These are phyloP conservation scores for Hirtodrosophila trivittata DNA, from an alignment of 2,888 invertebrate genomes.

Conservation along the genomic window DNA sequence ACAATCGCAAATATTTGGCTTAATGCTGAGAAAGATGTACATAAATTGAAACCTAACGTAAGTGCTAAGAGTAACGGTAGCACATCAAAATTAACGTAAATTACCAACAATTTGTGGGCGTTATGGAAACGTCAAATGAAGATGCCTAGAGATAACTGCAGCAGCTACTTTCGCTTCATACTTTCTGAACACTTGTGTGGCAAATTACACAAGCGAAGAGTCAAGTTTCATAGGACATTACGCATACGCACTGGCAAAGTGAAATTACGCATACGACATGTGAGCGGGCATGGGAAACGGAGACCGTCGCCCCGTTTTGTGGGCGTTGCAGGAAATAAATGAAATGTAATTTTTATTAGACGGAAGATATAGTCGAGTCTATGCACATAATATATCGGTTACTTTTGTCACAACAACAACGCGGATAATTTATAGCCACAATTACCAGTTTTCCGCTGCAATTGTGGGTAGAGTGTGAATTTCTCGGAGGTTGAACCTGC, in stretches of 20 bases:
- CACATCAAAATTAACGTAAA: conserved; percentile 19
- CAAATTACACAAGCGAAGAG: conserved; percentile 54
- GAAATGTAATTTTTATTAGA: conserved; percentile 70
- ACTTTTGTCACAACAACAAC: conserved; percentile 54
- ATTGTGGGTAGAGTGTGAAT: conserved; percentile 73
- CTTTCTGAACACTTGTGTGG: conserved; percentile 27
- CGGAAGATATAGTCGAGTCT: conserved; percentile 56
- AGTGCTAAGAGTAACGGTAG: conserved; percentile 63
- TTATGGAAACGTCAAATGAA: conserved; percentile 12
- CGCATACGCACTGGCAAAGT: conserved; percentile 54
- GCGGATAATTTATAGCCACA: conserved; percentile 43
- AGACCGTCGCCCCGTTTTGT: conserved; percentile 33
- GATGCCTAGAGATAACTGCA: conserved; percentile 12
- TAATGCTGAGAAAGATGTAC: conserved; percentile 14
- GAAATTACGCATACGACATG: conserved; percentile 59
- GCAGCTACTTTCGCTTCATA: conserved; percentile 27
- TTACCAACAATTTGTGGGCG: conserved; percentile 32
- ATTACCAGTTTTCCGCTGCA: conserved; percentile 59
- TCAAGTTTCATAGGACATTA: conserved; percentile 56
- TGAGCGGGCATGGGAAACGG: conserved; percentile 46
- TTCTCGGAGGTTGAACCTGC: conserved; percentile 51
- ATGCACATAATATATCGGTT: conserved; percentile 45
- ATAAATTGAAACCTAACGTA: conserved; percentile 30
- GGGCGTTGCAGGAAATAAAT: conserved; percentile 73
- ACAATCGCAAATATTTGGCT: conserved; percentile 48